Percentiles rank a stretch among this genome's conserved stretches.
Conservation (phyloP, 2,113 vertebrate species). For the Nannospalax galili region DNA sequence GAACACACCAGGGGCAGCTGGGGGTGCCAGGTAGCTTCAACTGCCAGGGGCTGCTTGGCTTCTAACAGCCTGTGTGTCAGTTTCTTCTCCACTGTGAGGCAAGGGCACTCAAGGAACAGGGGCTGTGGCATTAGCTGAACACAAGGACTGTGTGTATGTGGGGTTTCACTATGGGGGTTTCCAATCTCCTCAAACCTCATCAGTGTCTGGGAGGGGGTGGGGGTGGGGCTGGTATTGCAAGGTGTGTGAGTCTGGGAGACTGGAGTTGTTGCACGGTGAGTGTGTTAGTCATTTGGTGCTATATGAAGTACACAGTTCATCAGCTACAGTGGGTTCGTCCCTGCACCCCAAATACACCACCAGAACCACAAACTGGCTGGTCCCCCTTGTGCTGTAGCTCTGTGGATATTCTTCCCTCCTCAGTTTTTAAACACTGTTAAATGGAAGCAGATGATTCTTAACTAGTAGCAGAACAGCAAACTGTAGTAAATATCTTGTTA, state of each 20-base stretch:
- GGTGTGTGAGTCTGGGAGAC: not conserved
- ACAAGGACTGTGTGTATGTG: accelerated
- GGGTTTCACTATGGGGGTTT: not conserved
- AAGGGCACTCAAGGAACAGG: too few species aligned
- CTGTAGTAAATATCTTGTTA: not conserved
- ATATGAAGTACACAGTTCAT: not conserved
- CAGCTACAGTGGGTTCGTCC: too few species aligned
- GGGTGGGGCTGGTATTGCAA: too few species aligned
- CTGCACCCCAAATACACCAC: not conserved
- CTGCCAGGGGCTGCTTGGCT: not conserved
- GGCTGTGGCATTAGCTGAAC: not conserved
- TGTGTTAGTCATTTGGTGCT: not conserved
- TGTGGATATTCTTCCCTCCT: not conserved
- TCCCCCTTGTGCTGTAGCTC: accelerated
- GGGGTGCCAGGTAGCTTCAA: not conserved
- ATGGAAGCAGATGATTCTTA: slow-evolving; percentile 6
- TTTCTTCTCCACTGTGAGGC: too few species aligned
- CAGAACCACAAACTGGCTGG: not conserved
- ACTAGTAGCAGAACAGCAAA: not conserved
- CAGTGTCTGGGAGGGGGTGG: not conserved
- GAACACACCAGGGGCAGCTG: accelerated
- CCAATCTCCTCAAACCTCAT: not conserved
- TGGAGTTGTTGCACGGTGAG: accelerated
- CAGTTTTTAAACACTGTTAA: not conserved
- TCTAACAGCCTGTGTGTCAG: not conserved